Evolutionary conservation across 2,888 invertebrate genomes (phyloP).

Genomic region (Andrena hattorfiana): DNA sequence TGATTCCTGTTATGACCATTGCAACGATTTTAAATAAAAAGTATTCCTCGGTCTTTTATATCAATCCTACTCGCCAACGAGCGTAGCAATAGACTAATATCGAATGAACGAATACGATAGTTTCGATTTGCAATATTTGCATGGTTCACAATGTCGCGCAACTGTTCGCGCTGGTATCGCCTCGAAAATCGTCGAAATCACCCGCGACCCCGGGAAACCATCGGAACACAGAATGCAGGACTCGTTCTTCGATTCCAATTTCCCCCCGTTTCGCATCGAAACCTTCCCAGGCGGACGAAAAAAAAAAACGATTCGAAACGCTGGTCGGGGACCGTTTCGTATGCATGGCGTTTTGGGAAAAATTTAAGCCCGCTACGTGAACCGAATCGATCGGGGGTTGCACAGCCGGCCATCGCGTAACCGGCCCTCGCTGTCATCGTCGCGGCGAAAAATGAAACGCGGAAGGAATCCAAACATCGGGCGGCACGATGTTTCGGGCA

Average conservation of each 20-base stretch:
- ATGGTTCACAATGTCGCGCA: too few relatives aligned
- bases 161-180: background rate
- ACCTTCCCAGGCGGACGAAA: conserved; percentile 30
- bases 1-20: background rate
- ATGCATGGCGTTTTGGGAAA: conserved; percentile 61
- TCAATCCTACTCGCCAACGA: background rate
- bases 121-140: too few relatives aligned
- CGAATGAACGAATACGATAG: background rate
- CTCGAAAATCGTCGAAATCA: background rate
- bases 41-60: background rate
- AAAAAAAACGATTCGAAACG: conserved; percentile 27
- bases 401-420: background rate
- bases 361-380: conserved; percentile 64
- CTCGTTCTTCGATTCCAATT: conserved; percentile 27
- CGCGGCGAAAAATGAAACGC: conserved; percentile 34
- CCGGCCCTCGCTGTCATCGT: conserved; percentile 14
- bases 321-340: conserved; percentile 43
- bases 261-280: conserved; percentile 15
- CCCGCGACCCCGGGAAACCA: background rate
- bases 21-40: background rate
- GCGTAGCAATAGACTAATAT: too few relatives aligned
- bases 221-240: background rate
- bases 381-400: conserved; percentile 45
- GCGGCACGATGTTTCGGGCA: background rate
- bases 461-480: conserved; percentile 37